These are phyloP conservation scores for Manis javanica DNA, from an alignment of 2,797 vertebrate genomes.

Conservation along the genomic window DNA sequence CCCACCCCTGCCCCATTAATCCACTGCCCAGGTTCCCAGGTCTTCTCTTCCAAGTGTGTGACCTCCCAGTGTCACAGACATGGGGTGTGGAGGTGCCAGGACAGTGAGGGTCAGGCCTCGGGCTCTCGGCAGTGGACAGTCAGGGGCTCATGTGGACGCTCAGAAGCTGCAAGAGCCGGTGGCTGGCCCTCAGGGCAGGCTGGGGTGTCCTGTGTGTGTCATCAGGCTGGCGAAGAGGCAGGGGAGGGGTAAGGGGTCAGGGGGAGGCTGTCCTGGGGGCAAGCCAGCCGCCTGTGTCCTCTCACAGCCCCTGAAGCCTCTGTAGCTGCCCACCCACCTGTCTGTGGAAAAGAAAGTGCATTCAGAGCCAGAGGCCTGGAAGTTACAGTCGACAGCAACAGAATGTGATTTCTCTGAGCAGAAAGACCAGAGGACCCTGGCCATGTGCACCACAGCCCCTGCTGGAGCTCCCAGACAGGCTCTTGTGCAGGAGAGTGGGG, in stretches of 20 bases:
- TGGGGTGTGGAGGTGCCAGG: neutral
- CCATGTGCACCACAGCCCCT: too few species aligned
- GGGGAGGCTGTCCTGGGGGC: too few species aligned
- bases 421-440: neutral
- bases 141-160: too few species aligned
- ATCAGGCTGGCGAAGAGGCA: neutral
- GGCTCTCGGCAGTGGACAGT: neutral
- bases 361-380: too few species aligned
- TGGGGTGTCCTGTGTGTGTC: rapidly evolving
- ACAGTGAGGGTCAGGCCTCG: rapidly evolving
- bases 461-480: too few species aligned
- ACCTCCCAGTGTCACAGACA: neutral
- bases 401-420: neutral
- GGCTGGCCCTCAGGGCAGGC: neutral
- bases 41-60: neutral
- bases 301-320: neutral
- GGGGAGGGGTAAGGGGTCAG: neutral
- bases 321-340: too few species aligned
- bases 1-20: neutral
- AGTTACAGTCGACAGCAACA: too few species aligned
- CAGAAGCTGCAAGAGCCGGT: rapidly evolving
- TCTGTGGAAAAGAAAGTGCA: too few species aligned
- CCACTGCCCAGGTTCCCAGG: neutral
- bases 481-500: too few species aligned
- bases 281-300: too few species aligned